Evolutionary conservation across 2,113 vertebrate species (phyloP).

Genomic region (Shinisaurus crocodilurus): DNA sequence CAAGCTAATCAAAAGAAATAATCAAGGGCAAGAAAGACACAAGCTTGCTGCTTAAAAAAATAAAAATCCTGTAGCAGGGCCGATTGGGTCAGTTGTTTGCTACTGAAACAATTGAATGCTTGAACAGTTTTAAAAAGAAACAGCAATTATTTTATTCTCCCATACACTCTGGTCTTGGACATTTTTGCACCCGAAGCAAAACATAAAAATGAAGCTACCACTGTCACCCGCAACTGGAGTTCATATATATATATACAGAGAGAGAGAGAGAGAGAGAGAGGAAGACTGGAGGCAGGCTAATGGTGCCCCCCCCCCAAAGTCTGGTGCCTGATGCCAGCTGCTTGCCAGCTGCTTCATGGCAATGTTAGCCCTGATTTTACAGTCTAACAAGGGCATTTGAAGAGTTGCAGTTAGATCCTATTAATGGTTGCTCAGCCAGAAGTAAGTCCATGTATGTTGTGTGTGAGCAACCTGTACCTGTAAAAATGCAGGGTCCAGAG

Average conservation of each 20-base stretch:
- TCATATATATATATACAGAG: background rate
- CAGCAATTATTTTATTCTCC: background rate
- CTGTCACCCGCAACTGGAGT: background rate
- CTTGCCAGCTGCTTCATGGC: background rate
- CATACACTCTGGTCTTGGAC: background rate
- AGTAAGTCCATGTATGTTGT: background rate
- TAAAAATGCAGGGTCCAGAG: too few species aligned
- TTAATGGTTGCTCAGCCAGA: background rate
- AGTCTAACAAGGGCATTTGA: background rate
- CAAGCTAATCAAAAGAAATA: conserved; percentile 4
- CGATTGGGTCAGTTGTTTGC: accelerated
- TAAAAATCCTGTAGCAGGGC: background rate
- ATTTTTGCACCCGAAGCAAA: background rate
- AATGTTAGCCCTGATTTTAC: background rate
- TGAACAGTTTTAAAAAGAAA: background rate
- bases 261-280: background rate
- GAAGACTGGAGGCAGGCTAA: background rate
- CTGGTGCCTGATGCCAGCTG: background rate
- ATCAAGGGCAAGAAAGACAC: background rate
- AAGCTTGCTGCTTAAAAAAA: background rate
- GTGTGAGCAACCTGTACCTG: too few species aligned
- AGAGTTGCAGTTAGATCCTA: background rate
- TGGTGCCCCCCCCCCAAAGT: background rate
- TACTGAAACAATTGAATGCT: background rate
- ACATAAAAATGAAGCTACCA: background rate